Evolutionary conservation across 2,113 vertebrate species (phyloP).

Genomic region (Paradoxurus hermaphroditus): DNA sequence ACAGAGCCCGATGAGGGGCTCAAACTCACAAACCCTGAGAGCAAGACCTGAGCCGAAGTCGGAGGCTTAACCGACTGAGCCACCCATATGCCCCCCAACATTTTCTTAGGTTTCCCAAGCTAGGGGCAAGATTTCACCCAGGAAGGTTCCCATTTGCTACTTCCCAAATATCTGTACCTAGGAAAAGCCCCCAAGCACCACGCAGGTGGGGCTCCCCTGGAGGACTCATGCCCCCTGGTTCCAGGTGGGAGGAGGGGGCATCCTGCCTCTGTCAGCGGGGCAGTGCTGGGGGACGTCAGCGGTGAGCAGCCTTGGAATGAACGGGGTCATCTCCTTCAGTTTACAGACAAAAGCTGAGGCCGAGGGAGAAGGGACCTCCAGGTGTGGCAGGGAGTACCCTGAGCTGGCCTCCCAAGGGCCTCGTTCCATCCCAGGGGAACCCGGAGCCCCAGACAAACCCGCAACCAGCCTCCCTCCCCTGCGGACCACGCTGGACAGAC

Average conservation of each 20-base stretch:
- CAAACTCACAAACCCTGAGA: too few relatives aligned
- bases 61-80: too few relatives aligned
- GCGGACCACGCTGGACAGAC: background rate
- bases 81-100: too few relatives aligned
- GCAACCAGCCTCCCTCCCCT: background rate
- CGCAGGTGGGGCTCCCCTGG: background rate
- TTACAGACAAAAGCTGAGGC: background rate
- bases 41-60: too few relatives aligned
- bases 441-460: background rate
- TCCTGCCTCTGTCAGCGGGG: background rate
- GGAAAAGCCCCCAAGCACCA: background rate
- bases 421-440: background rate
- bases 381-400: background rate
- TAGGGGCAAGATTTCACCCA: background rate
- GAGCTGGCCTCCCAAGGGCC: background rate
- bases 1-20: too few relatives aligned
- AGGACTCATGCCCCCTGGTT: background rate
- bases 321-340: background rate
- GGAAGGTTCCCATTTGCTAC: background rate
- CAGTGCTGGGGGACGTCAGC: background rate
- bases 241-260: too few relatives aligned
- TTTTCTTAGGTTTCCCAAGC: background rate
- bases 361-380: background rate
- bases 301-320: background rate
- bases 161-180: background rate